These are phyloP conservation scores for Tinea semifulvella DNA, from an alignment of 2,888 invertebrate species.

Conservation along the genomic window DNA sequence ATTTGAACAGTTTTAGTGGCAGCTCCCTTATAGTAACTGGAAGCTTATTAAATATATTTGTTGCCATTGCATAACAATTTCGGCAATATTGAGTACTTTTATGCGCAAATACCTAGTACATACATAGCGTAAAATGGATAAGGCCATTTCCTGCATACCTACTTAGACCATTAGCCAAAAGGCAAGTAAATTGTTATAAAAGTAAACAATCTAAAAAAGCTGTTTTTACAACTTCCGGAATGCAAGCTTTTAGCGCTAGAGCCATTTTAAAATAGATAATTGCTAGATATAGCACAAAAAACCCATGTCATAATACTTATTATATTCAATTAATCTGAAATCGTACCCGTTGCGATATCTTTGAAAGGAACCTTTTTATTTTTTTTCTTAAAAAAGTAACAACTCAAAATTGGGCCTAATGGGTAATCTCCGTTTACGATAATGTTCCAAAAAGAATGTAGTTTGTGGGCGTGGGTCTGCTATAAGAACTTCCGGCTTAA, in stretches of 20 bases:
- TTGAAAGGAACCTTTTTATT: neutral
- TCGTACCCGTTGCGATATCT: conserved; percentile 4
- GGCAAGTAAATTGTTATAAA: too few species aligned
- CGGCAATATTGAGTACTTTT: too few species aligned
- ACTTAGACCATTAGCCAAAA: too few species aligned
- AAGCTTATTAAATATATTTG: too few species aligned
- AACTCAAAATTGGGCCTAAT: conserved; percentile 6
- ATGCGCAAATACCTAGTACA: too few species aligned
- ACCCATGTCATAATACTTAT: conserved; percentile 11
- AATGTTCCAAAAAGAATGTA: conserved; percentile 6
- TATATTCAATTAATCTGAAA: conserved; percentile 9
- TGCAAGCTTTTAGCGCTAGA: neutral
- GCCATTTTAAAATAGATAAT: neutral
- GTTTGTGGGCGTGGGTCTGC: conserved; percentile 4
- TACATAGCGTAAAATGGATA: too few species aligned
- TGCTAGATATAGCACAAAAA: neutral
- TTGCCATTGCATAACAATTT: too few species aligned
- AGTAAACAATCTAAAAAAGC: too few species aligned
- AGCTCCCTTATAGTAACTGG: too few species aligned
- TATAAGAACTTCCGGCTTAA: conserved; percentile 8
- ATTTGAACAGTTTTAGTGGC: too few species aligned
- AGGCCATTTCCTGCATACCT: too few species aligned
- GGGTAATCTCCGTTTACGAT: conserved; percentile 7
- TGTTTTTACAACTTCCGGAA: conserved; percentile 6
- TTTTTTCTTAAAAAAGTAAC: neutral